Conservation (phyloP, 2,113 vertebrate genomes). For the Caracal caracal region DNA sequence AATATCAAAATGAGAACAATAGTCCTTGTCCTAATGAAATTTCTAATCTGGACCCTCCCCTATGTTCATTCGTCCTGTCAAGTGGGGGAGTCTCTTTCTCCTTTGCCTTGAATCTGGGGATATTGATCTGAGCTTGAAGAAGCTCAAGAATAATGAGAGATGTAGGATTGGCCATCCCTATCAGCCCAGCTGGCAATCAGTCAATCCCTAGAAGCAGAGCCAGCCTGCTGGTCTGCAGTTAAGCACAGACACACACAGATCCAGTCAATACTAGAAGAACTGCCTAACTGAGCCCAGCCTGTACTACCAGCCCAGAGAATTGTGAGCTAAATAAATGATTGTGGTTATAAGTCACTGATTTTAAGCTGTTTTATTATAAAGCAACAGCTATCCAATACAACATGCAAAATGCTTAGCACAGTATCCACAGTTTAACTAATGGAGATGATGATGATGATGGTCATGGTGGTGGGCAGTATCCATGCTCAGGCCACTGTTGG, state of each 20-base stretch:
- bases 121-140: neutral
- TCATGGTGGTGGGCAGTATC: fast-evolving
- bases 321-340: neutral
- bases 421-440: neutral
- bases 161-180: neutral
- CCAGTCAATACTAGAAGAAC: neutral
- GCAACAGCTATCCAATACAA: neutral
- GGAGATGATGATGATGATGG: neutral
- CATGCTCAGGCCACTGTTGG: neutral
- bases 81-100: neutral
- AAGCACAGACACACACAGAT: neutral
- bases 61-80: neutral
- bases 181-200: neutral
- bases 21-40: neutral
- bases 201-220: neutral
- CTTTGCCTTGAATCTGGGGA: neutral
- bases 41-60: neutral
- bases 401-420: neutral
- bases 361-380: neutral
- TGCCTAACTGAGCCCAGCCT: neutral
- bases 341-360: neutral
- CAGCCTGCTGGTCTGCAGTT: neutral
- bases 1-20: neutral
- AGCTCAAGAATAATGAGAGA: neutral
- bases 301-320: neutral